A percentile compares a stretch with the other conserved stretches of the same genome.
These are phyloP conservation scores for Spilogale gracilis DNA, from an alignment of 2,113 vertebrate species.

Conservation along the genomic window DNA sequence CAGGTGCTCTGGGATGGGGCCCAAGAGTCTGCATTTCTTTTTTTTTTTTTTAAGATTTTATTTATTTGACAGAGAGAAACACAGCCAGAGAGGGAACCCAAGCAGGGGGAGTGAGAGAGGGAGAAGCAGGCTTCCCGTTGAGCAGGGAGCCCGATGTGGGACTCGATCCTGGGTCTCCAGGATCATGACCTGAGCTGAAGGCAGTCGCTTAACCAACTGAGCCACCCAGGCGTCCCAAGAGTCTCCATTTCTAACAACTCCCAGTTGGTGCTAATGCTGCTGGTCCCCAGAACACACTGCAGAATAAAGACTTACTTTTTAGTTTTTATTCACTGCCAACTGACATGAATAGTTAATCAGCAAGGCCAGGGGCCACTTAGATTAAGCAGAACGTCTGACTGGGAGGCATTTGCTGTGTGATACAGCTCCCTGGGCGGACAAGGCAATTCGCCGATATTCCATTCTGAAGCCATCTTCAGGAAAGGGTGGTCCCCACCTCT, in stretches of 20 bases:
- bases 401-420: background rate
- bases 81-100: too few relatives aligned
- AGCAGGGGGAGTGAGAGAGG: too few relatives aligned
- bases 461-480: background rate
- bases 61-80: too few relatives aligned
- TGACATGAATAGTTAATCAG: background rate
- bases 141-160: too few relatives aligned
- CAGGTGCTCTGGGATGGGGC: background rate
- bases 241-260: background rate
- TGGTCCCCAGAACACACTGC: background rate
- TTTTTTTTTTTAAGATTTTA: too few relatives aligned
- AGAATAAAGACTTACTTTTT: background rate
- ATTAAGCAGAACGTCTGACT: background rate
- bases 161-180: too few relatives aligned
- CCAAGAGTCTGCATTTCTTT: background rate
- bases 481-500: background rate
- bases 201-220: too few relatives aligned
- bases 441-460: background rate
- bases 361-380: background rate
- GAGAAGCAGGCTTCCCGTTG: too few relatives aligned
- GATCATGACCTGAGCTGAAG: too few relatives aligned
- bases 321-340: background rate
- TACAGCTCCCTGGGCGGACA: too few relatives aligned
- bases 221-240: background rate
- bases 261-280: background rate